A percentile compares a stretch with the other conserved stretches of the same genome.
Conservation (phyloP, 2,888 invertebrate species). For the Oithona nana region DNA sequence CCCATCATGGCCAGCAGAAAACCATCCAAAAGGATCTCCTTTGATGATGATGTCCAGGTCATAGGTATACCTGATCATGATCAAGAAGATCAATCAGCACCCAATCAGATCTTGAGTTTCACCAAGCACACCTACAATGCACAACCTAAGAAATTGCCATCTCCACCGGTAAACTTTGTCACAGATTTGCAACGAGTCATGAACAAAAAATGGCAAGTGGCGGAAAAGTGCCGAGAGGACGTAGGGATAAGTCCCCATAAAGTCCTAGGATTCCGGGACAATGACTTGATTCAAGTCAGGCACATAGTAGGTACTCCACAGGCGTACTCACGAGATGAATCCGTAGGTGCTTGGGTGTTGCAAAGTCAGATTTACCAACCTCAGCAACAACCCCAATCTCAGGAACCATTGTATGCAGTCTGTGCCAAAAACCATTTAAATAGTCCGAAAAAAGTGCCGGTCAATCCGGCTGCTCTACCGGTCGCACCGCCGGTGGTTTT, state of each 20-base stretch:
- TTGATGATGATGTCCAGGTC: conserved; percentile 14
- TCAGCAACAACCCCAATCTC: background rate
- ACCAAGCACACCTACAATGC: conserved; percentile 46
- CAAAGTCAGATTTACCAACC: background rate
- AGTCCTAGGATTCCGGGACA: conserved; percentile 57
- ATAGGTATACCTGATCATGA: background rate
- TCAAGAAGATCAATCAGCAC: background rate
- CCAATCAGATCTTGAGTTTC: background rate
- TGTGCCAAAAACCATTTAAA: background rate
- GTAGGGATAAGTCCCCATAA: conserved; percentile 74
- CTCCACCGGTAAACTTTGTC: conserved; percentile 44
- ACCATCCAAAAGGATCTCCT: conserved; percentile 6
- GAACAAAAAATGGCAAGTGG: conserved; percentile 82
- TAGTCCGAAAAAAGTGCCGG: background rate
- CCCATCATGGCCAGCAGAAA: background rate
- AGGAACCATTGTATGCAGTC: background rate
- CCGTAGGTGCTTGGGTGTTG: conserved; percentile 15
- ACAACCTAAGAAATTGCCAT: conserved; percentile 26
- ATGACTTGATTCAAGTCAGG: background rate
- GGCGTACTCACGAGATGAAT: conserved; percentile 1
- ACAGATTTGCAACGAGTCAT: conserved; percentile 76
- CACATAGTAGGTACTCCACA: background rate
- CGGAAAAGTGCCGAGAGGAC: conserved; percentile 73
- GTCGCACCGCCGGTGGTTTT: background rate
- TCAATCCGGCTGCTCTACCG: background rate